Evolutionary conservation across 2,888 invertebrate species (phyloP).

Genomic region (Neoitamus cyanurus): DNA sequence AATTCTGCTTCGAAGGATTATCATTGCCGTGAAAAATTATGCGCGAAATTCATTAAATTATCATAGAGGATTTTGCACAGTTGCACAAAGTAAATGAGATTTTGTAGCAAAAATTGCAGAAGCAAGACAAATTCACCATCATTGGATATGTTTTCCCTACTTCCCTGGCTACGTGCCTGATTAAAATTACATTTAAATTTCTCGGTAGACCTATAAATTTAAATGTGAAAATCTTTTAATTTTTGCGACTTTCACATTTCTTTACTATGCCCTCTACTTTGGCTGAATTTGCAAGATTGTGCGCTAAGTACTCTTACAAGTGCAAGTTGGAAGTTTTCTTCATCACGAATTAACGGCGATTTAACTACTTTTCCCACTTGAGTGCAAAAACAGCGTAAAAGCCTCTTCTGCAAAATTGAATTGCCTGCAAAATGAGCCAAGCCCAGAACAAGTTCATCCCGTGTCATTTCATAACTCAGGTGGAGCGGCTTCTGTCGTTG

Average conservation of each 20-base stretch:
- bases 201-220: background rate
- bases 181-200: no score
- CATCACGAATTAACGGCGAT: background rate
- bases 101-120: no score
- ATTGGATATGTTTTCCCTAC: no score
- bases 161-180: no score
- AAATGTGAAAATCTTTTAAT: background rate
- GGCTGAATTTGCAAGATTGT: background rate
- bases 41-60: background rate
- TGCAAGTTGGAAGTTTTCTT: background rate
- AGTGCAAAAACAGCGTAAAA: background rate
- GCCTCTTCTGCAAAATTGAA: conserved; percentile 1
- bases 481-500: background rate
- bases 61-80: background rate
- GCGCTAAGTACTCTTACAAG: background rate
- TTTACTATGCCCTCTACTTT: background rate
- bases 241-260: background rate
- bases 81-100: background rate
- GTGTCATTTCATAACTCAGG: conserved; percentile 8
- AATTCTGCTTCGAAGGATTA: background rate
- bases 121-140: no score
- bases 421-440: conserved; percentile 8
- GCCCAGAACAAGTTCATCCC: background rate
- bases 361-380: conserved; percentile 5
- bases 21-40: background rate